Evolutionary conservation across 2,797 vertebrate genomes (phyloP).

Genomic region (Chloroceryle amazona): DNA sequence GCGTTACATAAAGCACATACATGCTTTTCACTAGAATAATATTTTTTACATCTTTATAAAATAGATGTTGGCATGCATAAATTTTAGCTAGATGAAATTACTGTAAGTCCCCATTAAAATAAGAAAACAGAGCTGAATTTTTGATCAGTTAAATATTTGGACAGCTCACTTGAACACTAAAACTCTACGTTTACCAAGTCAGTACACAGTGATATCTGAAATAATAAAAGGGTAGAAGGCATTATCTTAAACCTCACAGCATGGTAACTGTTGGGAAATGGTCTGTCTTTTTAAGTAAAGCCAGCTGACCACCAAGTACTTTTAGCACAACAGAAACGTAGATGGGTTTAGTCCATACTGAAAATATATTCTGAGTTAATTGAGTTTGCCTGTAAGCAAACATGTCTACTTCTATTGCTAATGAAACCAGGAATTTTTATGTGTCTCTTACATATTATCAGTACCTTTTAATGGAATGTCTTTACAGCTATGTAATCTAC

Average conservation of each 20-base stretch:
- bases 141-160: slow-evolving; percentile 45
- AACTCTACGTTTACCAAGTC: not conserved
- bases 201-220: slow-evolving; percentile 26
- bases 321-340: not conserved
- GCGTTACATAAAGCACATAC: not conserved
- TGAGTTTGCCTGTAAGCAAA: slow-evolving; percentile 5
- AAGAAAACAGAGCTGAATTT: not conserved
- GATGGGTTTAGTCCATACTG: not conserved
- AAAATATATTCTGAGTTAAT: slow-evolving; percentile 44
- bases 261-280: slow-evolving; percentile 44
- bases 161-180: not conserved
- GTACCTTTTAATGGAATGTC: slow-evolving; percentile 34
- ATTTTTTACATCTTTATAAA: not conserved
- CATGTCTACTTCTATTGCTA: slow-evolving; percentile 15
- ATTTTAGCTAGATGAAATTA: not conserved
- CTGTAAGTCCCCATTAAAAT: not conserved
- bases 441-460: slow-evolving; percentile 18
- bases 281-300: slow-evolving; percentile 18
- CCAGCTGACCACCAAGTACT: not conserved
- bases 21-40: not conserved
- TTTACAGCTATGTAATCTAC: slow-evolving; percentile 25
- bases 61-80: not conserved
- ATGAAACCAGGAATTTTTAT: slow-evolving; percentile 27
- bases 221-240: slow-evolving; percentile 33
- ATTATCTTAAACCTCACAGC: slow-evolving; percentile 1